These are phyloP conservation scores for Dromococcyx pavoninus DNA, from an alignment of 2,797 vertebrate genomes.

Conservation along the genomic window DNA sequence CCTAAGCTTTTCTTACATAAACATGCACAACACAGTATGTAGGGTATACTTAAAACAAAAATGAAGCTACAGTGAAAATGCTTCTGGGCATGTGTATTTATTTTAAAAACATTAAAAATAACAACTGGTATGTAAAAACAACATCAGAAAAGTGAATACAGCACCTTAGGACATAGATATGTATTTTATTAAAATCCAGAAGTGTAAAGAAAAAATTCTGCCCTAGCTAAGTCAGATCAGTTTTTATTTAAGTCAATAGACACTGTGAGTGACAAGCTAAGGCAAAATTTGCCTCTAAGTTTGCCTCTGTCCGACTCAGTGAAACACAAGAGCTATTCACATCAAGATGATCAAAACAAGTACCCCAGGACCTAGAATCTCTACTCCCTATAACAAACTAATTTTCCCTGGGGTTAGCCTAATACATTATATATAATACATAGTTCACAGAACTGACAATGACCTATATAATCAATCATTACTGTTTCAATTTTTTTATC, in stretches of 20 bases:
- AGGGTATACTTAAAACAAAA: neutral
- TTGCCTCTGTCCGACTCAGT: neutral
- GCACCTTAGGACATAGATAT: neutral
- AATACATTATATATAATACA: neutral
- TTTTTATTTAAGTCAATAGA: conserved; percentile 17
- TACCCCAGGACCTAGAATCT: neutral
- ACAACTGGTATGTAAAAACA: neutral
- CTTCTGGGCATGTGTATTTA: neutral
- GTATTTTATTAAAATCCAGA: neutral
- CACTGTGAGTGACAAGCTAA: neutral
- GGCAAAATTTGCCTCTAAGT: conserved; percentile 14
- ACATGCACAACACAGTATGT: neutral
- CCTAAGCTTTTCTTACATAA: neutral
- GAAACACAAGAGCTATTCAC: neutral
- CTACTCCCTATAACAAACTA: neutral
- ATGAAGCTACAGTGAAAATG: neutral
- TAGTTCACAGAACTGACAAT: neutral
- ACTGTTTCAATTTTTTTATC: neutral
- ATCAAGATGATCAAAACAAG: neutral
- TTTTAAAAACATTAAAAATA: neutral
- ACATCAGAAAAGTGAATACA: neutral
- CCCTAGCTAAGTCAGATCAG: neutral
- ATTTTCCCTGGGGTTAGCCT: conserved; percentile 11
- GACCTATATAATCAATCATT: conserved; percentile 45
- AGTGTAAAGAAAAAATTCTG: neutral